Percentiles rank a stretch among this genome's conserved stretches.
Conservation (phyloP, 2,113 vertebrate genomes). For the Leptobrachium ailaonicum region DNA sequence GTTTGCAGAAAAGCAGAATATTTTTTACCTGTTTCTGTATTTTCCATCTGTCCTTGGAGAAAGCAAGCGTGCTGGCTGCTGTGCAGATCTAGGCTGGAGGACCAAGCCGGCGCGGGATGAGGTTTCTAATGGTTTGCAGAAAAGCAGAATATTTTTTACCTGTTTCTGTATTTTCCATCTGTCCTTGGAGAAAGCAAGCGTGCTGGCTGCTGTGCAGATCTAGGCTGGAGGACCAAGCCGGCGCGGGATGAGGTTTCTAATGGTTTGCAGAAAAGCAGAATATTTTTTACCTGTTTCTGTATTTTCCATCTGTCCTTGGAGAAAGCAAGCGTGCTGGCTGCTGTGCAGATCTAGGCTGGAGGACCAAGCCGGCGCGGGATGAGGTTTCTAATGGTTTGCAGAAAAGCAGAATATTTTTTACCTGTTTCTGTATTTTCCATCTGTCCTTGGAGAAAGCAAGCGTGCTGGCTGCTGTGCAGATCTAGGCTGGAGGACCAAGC, state of each 20-base stretch:
- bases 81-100: conserved; percentile 44
- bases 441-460: neutral
- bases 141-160: conserved; percentile 59
- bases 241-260: conserved; percentile 63
- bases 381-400: conserved; percentile 67
- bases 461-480: conserved; percentile 55
- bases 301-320: conserved; percentile 4
- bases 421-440: conserved; percentile 58
- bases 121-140: conserved; percentile 67
- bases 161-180: conserved; percentile 56
- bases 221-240: conserved; percentile 52
- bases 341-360: conserved; percentile 50
- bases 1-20: conserved; percentile 65
- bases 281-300: conserved; percentile 61
- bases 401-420: conserved; percentile 60
- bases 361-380: conserved; percentile 55
- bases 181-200: neutral
- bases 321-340: conserved; percentile 44
- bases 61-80: conserved; percentile 52
- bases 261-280: conserved; percentile 64
- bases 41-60: neutral
- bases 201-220: conserved; percentile 55
- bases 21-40: conserved; percentile 59
- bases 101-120: conserved; percentile 57
- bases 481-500: conserved; percentile 52